These are phyloP conservation scores for Seriola quinqueradiata DNA, from an alignment of 2,113 vertebrate genomes.

Conservation along the genomic window DNA sequence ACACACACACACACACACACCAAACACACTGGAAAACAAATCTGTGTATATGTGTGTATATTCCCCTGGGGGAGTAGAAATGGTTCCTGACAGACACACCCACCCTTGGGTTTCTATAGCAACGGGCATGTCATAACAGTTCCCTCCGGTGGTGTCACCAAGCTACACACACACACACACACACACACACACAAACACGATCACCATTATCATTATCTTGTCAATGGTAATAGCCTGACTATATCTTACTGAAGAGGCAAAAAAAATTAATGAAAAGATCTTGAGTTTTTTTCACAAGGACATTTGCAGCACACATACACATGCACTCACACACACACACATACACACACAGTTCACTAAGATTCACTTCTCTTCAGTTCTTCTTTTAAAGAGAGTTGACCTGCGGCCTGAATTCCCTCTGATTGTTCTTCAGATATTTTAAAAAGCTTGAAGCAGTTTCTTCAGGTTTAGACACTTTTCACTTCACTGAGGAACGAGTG, in stretches of 20 bases:
- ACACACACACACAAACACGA: background rate
- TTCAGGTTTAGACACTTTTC: no score
- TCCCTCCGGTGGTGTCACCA: slow-evolving; percentile 45
- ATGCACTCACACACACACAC: no score
- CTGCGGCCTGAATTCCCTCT: no score
- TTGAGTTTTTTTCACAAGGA: background rate
- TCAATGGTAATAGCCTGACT: slow-evolving; percentile 16
- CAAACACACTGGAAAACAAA: slow-evolving; percentile 34
- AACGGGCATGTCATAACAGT: slow-evolving; percentile 77
- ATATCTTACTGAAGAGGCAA: background rate
- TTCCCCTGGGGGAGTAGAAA: slow-evolving; percentile 36
- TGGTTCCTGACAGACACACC: slow-evolving; percentile 56
- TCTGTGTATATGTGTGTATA: slow-evolving; percentile 17
- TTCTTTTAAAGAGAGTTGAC: no score
- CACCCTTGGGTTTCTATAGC: slow-evolving; percentile 66
- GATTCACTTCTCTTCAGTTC: background rate
- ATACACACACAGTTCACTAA: background rate
- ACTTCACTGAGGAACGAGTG: no score
- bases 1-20: slow-evolving; percentile 24
- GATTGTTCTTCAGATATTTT: no score
- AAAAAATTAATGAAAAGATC: background rate
- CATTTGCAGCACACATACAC: no score
- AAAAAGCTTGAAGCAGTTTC: no score
- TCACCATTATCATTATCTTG: slow-evolving; percentile 46
- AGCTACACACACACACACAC: slow-evolving; percentile 27